Percentiles rank a stretch among this genome's conserved stretches.
Evolutionary conservation across 2,888 invertebrate species (phyloP).

Genomic region (Pogonocherus hispidulus): DNA sequence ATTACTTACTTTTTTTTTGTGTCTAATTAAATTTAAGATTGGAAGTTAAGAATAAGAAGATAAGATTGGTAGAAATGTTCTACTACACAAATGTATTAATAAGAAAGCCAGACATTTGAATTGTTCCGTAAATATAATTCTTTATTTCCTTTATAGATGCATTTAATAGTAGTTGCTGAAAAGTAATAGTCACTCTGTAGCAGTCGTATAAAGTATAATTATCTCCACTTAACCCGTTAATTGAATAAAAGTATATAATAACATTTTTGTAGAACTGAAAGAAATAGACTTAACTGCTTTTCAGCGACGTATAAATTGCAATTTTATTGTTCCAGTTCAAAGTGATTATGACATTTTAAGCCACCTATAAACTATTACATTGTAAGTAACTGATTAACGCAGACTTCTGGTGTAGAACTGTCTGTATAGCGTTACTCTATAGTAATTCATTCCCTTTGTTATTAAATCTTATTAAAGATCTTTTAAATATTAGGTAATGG

Average conservation of each 20-base stretch:
- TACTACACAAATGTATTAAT: no score
- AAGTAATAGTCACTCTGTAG: background rate
- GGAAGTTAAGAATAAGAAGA: no score
- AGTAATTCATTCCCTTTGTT: background rate
- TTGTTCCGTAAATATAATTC: no score
- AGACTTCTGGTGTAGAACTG: background rate
- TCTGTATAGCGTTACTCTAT: background rate
- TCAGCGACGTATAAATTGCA: conserved; percentile 33
- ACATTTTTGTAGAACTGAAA: conserved; percentile 41
- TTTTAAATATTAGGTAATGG: background rate
- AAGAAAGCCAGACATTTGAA: no score
- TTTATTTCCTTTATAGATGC: no score
- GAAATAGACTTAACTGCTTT: conserved; percentile 44
- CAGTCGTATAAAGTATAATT: conserved; percentile 15
- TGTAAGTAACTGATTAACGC: background rate
- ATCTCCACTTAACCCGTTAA: conserved; percentile 17
- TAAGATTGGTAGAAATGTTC: no score
- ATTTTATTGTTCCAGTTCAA: conserved; percentile 14
- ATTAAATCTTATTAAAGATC: no score
- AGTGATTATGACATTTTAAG: conserved; percentile 8
- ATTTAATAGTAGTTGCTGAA: background rate
- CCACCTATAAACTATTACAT: conserved; percentile 10
- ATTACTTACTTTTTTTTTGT: no score
- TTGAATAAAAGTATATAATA: conserved; percentile 32
- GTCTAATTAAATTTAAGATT: no score